Evolutionary conservation across 2,797 vertebrate genomes (phyloP).

Genomic region (Menidia menidia): DNA sequence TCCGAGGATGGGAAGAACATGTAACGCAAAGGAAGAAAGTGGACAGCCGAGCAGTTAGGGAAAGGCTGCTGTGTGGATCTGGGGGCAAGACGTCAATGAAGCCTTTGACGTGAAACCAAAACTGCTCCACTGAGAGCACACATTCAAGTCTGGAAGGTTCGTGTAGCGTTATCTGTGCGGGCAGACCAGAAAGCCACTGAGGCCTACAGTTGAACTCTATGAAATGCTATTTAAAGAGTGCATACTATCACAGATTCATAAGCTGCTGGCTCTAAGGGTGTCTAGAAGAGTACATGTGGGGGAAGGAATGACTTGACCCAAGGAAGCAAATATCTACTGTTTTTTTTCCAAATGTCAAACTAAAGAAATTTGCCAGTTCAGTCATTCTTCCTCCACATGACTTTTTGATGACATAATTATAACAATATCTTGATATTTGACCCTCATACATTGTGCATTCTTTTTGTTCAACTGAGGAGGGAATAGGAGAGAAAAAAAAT

Average conservation of each 20-base stretch:
- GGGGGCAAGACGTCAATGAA: slow-evolving; percentile 67
- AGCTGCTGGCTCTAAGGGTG: slow-evolving; percentile 42
- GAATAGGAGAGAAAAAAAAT: slow-evolving; percentile 16
- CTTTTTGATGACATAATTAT: slow-evolving; percentile 37
- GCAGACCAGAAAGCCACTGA: slow-evolving; percentile 51
- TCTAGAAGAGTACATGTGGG: slow-evolving; percentile 55
- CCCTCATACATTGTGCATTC: slow-evolving; percentile 22
- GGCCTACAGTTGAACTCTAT: slow-evolving; percentile 64
- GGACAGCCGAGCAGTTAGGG: slow-evolving; percentile 29
- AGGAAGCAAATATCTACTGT: slow-evolving; percentile 39
- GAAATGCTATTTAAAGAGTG: slow-evolving; percentile 64
- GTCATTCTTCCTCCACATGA: slow-evolving; percentile 36
- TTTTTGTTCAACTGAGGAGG: slow-evolving; percentile 3
- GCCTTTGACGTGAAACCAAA: slow-evolving; percentile 70
- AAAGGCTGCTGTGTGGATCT: slow-evolving; percentile 39
- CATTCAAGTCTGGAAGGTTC: slow-evolving; percentile 60
- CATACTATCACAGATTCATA: slow-evolving; percentile 64
- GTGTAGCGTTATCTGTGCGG: slow-evolving; percentile 44
- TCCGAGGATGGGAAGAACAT: slow-evolving; percentile 33
- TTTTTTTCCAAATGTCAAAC: slow-evolving; percentile 34
- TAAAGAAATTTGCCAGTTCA: slow-evolving; percentile 24
- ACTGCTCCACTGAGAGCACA: slow-evolving; percentile 58
- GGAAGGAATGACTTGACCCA: slow-evolving; percentile 34
- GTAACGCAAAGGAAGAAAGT: slow-evolving; percentile 28
- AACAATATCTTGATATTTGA: slow-evolving; percentile 24